Evolutionary conservation across 2,888 invertebrate species (phyloP).

Genomic region (Hedychridium roseum): DNA sequence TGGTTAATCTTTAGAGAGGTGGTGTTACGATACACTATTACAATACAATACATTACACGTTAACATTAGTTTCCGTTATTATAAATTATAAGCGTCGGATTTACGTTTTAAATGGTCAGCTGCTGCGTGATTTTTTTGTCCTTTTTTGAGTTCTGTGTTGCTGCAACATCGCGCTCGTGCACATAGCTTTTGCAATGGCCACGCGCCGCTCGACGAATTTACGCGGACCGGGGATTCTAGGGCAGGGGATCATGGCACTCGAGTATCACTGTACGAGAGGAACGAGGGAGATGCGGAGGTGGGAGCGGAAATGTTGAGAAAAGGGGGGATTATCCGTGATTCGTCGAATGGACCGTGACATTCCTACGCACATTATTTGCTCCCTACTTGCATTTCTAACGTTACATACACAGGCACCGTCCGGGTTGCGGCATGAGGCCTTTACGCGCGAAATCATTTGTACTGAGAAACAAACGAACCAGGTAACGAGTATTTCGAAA

Average conservation of each 20-base stretch:
- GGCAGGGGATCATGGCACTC: no score
- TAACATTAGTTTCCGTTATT: conserved; percentile 56
- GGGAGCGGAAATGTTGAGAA: conserved; percentile 3
- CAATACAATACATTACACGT: conserved; percentile 58
- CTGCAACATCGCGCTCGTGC: conserved; percentile 10
- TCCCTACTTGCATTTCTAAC: conserved; percentile 27
- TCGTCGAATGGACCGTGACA: conserved; percentile 35
- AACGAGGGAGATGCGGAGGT: conserved; percentile 12
- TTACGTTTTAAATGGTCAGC: conserved; percentile 33
- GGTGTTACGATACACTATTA: conserved; percentile 56
- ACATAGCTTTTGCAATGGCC: conserved; percentile 15
- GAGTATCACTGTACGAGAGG: no score
- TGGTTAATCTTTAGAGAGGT: conserved; percentile 37
- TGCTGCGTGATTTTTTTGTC: conserved; percentile 29
- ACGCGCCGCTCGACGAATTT: conserved; percentile 31
- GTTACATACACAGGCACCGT: conserved; percentile 38
- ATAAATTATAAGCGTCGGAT: conserved; percentile 57
- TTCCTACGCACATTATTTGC: conserved; percentile 27
- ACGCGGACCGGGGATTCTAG: no score
- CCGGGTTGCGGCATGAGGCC: conserved; percentile 22
- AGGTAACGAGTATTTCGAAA: conserved; percentile 48
- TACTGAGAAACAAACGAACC: conserved; percentile 34
- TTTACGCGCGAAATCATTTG: conserved; percentile 27
- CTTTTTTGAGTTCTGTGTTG: conserved; percentile 9
- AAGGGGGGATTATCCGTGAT: conserved; percentile 7